Base-by-base conservation (phyloP, 1,140 invertebrate species). In the Drosophila hydei region DNA sequence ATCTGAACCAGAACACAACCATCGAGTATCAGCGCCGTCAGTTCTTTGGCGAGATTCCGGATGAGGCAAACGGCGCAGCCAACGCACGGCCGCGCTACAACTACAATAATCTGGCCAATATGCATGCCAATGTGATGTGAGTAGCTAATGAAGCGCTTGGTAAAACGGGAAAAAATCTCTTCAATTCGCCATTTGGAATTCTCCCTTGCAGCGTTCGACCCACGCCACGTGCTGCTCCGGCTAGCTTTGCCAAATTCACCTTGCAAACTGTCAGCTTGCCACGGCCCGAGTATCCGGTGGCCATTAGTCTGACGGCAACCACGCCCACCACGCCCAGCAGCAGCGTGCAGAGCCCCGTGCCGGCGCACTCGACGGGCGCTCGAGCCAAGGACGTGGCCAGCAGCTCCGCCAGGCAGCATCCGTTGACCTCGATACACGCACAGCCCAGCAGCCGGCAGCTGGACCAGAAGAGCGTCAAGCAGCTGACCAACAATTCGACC, bases 201-300 rank as follows among this genome's bases (percentile, higher is more conserved):
- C 9, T 36, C 33, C 9, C 9, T n/a, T 7, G 0, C 47, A 91
- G 90, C 38, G 80, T 83, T 33, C 84, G 85, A 12, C 90, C 89
- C 30, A 90, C 81, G n/a, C 78, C 90, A 1, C 78, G 84, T 4
- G 71, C 77, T 27, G 56, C 75, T 5, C 75, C 81, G 8, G 79
- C 77, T 19, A 77, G 88, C 56, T 91, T 76, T 33, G 92, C 93
- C 40, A 95, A 94, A 87, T 96, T 95, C 75, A 96, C 95, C 4
- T 91, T 96, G 55, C 95, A 96, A 55, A 94, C 95, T 4, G 95
- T 94, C 50, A 94, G 95, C 64, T 89, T 96, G 48, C 96, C 96
- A 0, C 90, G 93, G 50, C 95, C 95, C 0, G 95, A 96, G 79
- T 95, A 94, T 68, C 95, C 95, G 0, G 93, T 96, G 14, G 91